A percentile compares a stretch with the other conserved stretches of the same genome.
Conservation (phyloP, 2,113 vertebrate species). For the Melanotaenia duboulayi region DNA sequence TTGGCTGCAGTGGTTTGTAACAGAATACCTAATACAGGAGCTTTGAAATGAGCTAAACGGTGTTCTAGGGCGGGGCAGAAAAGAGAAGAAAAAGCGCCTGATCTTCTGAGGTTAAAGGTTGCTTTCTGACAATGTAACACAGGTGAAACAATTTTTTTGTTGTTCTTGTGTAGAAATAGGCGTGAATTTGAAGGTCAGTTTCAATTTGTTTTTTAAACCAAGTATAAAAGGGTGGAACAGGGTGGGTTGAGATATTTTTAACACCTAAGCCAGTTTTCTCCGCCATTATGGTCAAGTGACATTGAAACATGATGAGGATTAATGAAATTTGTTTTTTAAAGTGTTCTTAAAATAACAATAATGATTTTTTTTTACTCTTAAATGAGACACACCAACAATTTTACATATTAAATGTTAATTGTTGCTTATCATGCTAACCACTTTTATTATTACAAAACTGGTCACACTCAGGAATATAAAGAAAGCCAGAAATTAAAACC, state of each 20-base stretch:
- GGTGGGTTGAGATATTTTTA: background rate
- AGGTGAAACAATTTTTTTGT: conserved; percentile 5
- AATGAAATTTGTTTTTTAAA: background rate
- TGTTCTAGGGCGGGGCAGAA: conserved; percentile 12
- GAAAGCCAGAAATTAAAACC: too few relatives aligned
- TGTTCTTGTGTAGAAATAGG: conserved; percentile 2
- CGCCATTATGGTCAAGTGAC: too few relatives aligned
- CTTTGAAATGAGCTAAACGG: conserved; percentile 54
- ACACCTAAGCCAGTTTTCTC: background rate
- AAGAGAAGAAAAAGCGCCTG: conserved; percentile 17
- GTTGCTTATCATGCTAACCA: too few relatives aligned
- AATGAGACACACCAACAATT: too few relatives aligned
- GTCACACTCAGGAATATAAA: too few relatives aligned
- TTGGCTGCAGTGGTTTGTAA: conserved; percentile 36
- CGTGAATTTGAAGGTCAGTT: conserved; percentile 4
- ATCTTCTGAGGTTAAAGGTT: conserved; percentile 48
- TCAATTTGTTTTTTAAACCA: conserved; percentile 8
- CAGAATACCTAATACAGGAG: conserved; percentile 50
- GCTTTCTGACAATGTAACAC: conserved; percentile 20
- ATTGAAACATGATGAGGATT: too few relatives aligned
- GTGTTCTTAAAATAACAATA: too few relatives aligned
- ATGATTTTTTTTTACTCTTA: too few relatives aligned
- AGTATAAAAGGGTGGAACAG: background rate
- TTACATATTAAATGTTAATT: too few relatives aligned
- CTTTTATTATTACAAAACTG: too few relatives aligned